These are phyloP conservation scores for Turritopsis dohrnii DNA, from an alignment of 30 jellyfish, hydroid and myxozoan species.

Conservation along the genomic window DNA sequence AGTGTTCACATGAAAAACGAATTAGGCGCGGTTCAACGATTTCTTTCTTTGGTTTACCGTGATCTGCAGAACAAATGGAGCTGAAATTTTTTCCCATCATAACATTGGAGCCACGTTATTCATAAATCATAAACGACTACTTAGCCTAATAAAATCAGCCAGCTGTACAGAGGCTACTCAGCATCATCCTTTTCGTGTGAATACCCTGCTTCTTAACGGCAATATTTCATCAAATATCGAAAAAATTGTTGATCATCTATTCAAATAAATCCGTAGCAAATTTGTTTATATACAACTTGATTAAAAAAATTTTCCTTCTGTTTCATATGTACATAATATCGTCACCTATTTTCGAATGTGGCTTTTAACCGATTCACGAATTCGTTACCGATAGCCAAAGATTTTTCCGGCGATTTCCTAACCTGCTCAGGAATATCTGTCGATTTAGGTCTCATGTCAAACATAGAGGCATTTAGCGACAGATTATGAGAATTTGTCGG, in stretches of 20 bases:
- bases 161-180: too few relatives aligned
- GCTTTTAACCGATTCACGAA: conserved; percentile 34
- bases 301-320: too few relatives aligned
- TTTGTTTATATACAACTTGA: neutral
- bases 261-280: neutral
- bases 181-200: neutral
- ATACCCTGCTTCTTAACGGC: neutral
- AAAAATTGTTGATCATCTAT: neutral
- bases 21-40: too few relatives aligned
- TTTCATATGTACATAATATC: too few relatives aligned
- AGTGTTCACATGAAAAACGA: too few relatives aligned
- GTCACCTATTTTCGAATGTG: conserved; percentile 19
- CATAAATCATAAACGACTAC: too few relatives aligned
- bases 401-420: neutral
- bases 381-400: conserved; percentile 27
- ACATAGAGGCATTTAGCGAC: neutral
- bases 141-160: too few relatives aligned
- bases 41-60: too few relatives aligned
- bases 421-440: conserved; percentile 13
- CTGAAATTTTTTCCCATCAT: too few relatives aligned
- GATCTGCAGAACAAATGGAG: too few relatives aligned
- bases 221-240: neutral
- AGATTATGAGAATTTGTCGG: neutral
- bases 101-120: too few relatives aligned
- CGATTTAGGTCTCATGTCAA: conserved; percentile 47